These are phyloP conservation scores for Axis porcinus DNA, from an alignment of 2,113 vertebrate genomes.

Conservation along the genomic window DNA sequence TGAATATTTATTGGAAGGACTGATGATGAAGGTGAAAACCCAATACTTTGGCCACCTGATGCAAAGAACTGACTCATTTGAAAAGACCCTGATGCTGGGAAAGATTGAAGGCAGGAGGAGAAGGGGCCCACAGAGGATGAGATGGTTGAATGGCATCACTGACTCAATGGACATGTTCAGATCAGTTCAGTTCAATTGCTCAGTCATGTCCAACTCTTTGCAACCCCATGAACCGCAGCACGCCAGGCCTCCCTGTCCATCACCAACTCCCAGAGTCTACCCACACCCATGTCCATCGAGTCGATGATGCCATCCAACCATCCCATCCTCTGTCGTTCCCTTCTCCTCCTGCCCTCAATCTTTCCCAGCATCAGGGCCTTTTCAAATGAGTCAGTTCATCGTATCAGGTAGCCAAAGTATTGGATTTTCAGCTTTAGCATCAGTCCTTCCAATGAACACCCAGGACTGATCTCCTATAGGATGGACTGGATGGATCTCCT, in stretches of 20 bases:
- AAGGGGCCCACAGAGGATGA: too few species aligned
- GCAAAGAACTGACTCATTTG: too few species aligned
- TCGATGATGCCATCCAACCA: not conserved
- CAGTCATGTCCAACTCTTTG: not conserved
- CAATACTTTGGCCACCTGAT: too few species aligned
- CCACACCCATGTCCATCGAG: not conserved
- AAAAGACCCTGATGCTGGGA: too few species aligned
- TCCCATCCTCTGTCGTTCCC: not conserved
- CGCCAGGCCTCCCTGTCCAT: not conserved
- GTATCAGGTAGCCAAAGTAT: too few species aligned
- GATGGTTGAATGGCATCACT: too few species aligned
- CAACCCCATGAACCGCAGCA: fast-evolving
- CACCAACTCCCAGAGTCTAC: not conserved
- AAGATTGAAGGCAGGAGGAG: too few species aligned
- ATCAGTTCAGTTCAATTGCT: not conserved
- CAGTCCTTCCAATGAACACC: too few species aligned
- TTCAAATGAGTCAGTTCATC: not conserved
- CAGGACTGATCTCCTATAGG: too few species aligned
- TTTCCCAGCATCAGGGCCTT: not conserved
- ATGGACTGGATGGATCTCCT: not conserved
- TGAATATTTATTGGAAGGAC: too few species aligned
- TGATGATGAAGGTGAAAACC: too few species aligned
- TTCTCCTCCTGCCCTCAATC: not conserved
- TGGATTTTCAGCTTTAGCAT: too few species aligned
- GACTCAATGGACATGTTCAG: not conserved